phyloP scores from a whole-genome alignment of 2,113 vertebrate species.

The Calonectris borealis region DNA sequence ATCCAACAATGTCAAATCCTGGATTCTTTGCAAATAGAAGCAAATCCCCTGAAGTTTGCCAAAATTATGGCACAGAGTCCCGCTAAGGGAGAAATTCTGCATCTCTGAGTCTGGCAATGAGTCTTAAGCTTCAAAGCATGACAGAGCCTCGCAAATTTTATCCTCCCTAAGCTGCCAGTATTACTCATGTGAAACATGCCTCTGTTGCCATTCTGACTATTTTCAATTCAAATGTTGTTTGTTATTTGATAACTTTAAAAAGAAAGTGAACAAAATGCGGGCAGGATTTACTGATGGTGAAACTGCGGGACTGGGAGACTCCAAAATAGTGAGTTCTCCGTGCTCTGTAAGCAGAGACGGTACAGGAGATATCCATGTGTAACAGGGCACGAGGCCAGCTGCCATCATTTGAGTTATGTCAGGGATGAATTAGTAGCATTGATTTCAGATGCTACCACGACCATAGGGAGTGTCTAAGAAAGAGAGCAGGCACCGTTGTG shows the following conservation, averaged over 20 bases:
- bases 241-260: background rate
- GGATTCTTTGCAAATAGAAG: background rate
- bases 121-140: background rate
- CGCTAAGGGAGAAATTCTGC: background rate
- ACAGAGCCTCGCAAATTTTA: background rate
- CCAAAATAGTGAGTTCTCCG: rapidly evolving
- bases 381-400: background rate
- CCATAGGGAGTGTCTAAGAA: background rate
- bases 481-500: background rate
- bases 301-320: background rate
- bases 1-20: background rate
- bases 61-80: background rate
- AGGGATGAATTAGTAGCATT: background rate
- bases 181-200: background rate
- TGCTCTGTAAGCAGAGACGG: background rate
- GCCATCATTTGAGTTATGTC: background rate
- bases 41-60: background rate
- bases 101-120: background rate
- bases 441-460: background rate
- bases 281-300: background rate
- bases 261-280: background rate
- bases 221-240: background rate
- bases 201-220: background rate
- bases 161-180: background rate
- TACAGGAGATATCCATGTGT: rapidly evolving